Base-by-base conservation (phyloP, 2,113 vertebrate species). In the Morone chrysops region DNA sequence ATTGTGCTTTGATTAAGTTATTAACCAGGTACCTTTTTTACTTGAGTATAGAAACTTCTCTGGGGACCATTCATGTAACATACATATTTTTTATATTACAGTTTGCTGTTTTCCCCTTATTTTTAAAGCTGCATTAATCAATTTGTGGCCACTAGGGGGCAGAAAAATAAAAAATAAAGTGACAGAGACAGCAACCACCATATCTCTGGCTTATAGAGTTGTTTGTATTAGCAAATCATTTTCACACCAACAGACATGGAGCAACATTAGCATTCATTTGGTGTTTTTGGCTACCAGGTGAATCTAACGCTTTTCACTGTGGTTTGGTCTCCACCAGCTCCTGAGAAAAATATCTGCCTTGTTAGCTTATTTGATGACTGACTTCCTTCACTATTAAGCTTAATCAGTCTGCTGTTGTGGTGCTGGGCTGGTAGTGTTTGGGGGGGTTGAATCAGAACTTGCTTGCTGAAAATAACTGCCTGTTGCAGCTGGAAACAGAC, bases 401-500 rank as follows among this genome's bases (percentile, higher is more conserved):
- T 40, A 10, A 11, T 40, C 25, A 17, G 2, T 69, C 22, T 61
- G 38, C 6, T 0, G 11, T 38, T 38, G 31, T 16, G 51, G 25
- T 25, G 41, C n/a, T 10, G 68, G 36, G n/a, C 1, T 71, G 50
- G 8, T n/a, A 10, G 38, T 38, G 54, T 11, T 13, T 12, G 12
- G 5, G 45, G 9, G 47, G 4, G 7, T 70, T 36, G 3, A 31
- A 73, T 70, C 41, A 31, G 36, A 22, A 54, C 16, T 38, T 65
- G 41, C 25, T 76, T 17, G 63, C 60, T 57, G 38, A 62, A 45
- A 74, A 9, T 47, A 74, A 41, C 14, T 14, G 45, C 4, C 48
- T 50, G 57, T 41, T 65, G 47, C 63, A 63, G 71, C 22, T 75
- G 63, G 41, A 79, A 54, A 67, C 20, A 31, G 6, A 45, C 31